Evolutionary conservation across 2,797 vertebrate species (phyloP).

Genomic region (Sebastes dallii): DNA sequence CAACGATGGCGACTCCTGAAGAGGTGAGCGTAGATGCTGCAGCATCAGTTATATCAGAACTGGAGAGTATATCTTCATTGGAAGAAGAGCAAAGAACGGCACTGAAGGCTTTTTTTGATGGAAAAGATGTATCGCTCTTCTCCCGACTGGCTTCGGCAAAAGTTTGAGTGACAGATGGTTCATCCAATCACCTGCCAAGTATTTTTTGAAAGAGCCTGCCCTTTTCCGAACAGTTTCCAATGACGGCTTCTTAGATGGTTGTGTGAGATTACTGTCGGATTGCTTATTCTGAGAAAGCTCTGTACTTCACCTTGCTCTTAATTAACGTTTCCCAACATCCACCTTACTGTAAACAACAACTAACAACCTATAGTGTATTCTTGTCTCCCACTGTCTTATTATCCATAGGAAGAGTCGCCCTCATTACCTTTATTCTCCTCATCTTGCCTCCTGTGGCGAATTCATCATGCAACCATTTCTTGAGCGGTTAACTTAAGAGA

Average conservation of each 20-base stretch:
- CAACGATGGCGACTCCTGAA: too few species aligned
- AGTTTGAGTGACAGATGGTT: too few species aligned
- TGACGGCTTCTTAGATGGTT: too few species aligned
- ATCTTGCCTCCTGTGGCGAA: not conserved
- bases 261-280: not conserved
- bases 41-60: too few species aligned
- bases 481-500: conserved; percentile 15
- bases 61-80: too few species aligned
- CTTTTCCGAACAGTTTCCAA: too few species aligned
- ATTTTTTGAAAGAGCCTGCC: not conserved
- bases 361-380: not conserved
- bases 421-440: conserved; percentile 12
- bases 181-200: too few species aligned
- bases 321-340: not conserved
- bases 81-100: too few species aligned
- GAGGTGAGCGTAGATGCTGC: too few species aligned
- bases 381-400: not conserved
- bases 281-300: not conserved
- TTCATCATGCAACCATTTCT: conserved; percentile 13
- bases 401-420: not conserved
- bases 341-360: not conserved
- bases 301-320: not conserved
- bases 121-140: accelerated
- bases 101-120: too few species aligned
- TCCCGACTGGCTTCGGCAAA: too few species aligned